These are phyloP conservation scores for Oxyscelio sp. DNA, from an alignment of 2,888 invertebrate species.

Conservation along the genomic window DNA sequence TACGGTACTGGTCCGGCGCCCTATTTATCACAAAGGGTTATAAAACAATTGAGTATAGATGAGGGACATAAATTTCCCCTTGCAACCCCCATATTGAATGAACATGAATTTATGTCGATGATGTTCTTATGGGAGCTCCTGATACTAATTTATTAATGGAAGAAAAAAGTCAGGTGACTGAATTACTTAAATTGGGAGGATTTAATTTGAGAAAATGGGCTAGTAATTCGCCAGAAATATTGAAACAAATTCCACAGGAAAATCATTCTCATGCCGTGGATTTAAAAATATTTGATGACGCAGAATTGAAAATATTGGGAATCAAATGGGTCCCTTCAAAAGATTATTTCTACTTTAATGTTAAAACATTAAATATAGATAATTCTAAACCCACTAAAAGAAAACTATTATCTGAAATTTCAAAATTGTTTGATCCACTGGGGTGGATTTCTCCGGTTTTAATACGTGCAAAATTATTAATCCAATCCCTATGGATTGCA, in stretches of 20 bases:
- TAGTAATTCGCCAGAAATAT: not conserved
- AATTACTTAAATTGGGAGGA: not conserved
- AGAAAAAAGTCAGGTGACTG: not conserved
- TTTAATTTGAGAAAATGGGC: conserved; percentile 28
- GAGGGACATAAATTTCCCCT: not conserved
- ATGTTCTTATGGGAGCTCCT: conserved; percentile 1
- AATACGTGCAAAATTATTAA: conserved; percentile 14
- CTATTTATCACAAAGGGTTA: not conserved
- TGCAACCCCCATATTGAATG: not conserved
- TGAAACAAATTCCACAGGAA: not conserved
- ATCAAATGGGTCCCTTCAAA: not conserved
- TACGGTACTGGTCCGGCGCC: not conserved
- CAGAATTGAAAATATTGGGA: not conserved
- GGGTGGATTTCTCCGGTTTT: not conserved
- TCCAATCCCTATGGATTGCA: conserved; percentile 21
- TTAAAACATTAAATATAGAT: not conserved
- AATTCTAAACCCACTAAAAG: not conserved
- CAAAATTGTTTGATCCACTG: conserved; percentile 24
- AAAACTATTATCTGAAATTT: conserved; percentile 5
- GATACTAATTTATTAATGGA: not conserved
- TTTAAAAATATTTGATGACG: not conserved
- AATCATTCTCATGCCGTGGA: conserved; percentile 10
- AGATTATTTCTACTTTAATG: not conserved
- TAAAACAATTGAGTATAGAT: not conserved
- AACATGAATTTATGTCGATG: conserved; percentile 14